Evolutionary conservation across 1,140 invertebrate genomes (phyloP).

Genomic region (Rhagoletis zephyria): DNA sequence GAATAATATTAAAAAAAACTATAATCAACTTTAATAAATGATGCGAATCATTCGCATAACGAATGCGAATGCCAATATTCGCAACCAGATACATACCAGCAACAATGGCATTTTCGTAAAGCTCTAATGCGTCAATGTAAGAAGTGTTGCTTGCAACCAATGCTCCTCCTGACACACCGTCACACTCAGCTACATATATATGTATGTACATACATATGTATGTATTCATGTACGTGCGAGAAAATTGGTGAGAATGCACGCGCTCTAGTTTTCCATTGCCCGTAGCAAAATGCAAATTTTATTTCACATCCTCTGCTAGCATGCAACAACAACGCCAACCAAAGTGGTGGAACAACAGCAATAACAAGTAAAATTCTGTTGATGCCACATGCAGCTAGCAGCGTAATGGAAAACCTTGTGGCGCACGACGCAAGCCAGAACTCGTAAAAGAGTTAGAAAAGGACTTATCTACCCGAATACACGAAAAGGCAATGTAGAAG

Average conservation of each 20-base stretch:
- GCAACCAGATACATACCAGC: too few species aligned
- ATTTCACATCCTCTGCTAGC: conserved; percentile 4
- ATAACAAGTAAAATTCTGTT: not conserved
- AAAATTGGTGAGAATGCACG: conserved; percentile 32
- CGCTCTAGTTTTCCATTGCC: conserved; percentile 18
- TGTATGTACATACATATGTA: too few species aligned
- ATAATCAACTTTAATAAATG: too few species aligned
- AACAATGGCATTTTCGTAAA: not conserved
- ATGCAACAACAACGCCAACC: conserved; percentile 24
- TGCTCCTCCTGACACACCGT: not conserved
- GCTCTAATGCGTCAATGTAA: not conserved
- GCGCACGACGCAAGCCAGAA: not conserved
- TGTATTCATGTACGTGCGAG: not conserved
- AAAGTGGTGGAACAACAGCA: not conserved
- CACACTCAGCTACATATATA: too few species aligned
- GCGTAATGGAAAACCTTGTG: not conserved
- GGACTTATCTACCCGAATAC: too few species aligned
- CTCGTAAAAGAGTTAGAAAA: not conserved
- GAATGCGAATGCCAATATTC: too few species aligned
- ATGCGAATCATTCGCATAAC: too few species aligned
- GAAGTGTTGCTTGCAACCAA: not conserved
- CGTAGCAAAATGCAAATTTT: conserved; percentile 46
- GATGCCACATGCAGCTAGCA: not conserved
- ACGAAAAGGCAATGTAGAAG: not conserved
- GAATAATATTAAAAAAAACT: too few species aligned